These are phyloP conservation scores for Polyploca ridens DNA, from an alignment of 2,888 invertebrate species.

Conservation along the genomic window DNA sequence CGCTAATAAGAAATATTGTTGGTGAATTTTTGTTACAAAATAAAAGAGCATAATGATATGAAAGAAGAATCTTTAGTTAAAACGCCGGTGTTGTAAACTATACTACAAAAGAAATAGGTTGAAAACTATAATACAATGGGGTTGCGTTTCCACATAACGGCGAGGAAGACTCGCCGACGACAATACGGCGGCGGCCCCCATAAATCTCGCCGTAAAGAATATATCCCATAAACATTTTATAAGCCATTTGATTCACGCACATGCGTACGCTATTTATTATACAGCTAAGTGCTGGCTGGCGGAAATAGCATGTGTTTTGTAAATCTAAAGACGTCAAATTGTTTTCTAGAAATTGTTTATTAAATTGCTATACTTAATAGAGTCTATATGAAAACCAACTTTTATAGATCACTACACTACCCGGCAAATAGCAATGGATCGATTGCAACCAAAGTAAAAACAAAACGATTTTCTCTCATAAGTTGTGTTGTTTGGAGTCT, in stretches of 20 bases:
- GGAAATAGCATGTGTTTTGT: conserved; percentile 8
- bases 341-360: conserved; percentile 1
- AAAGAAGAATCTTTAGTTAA: neutral
- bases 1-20: no score
- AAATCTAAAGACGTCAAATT: conserved; percentile 10
- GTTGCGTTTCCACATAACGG: neutral
- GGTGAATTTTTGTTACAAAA: neutral
- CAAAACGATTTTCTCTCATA: no score
- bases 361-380: neutral
- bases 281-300: conserved; percentile 16
- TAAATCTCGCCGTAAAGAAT: conserved; percentile 52
- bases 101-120: neutral
- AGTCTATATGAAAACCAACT: no score
- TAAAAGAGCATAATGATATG: neutral
- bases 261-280: conserved; percentile 38
- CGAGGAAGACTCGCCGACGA: conserved; percentile 19
- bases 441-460: no score
- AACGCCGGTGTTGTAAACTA: neutral
- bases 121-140: neutral
- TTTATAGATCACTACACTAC: no score
- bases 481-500: no score
- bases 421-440: no score
- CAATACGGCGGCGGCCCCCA: conserved; percentile 37
- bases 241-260: conserved; percentile 56
- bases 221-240: conserved; percentile 62